Percentiles rank a stretch among this genome's conserved stretches.
These are phyloP conservation scores for Macrotrachela quadricornifera DNA, from an alignment of 1,140 invertebrate species.

Conservation along the genomic window DNA sequence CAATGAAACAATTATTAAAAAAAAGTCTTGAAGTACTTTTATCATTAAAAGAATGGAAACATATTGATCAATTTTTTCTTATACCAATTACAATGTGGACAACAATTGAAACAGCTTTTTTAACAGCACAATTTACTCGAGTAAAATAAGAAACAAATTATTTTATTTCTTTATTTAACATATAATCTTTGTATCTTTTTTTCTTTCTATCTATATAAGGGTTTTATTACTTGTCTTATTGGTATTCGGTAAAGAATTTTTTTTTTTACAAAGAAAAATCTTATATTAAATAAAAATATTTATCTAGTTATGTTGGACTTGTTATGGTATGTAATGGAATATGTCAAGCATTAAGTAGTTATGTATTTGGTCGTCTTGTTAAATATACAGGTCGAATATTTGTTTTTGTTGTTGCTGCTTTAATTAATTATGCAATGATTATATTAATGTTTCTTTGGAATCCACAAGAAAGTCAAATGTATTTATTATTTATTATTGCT, in stretches of 20 bases:
- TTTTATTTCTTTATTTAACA: too few species aligned
- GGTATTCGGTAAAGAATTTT: neutral
- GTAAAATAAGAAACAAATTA: conserved; percentile 34
- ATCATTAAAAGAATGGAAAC: conserved; percentile 43
- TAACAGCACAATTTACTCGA: conserved; percentile 75
- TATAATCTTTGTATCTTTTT: too few species aligned
- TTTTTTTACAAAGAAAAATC: too few species aligned
- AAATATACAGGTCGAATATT: conserved; percentile 69
- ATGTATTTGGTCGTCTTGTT: conserved; percentile 69
- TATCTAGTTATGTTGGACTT: conserved; percentile 50
- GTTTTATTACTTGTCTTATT: neutral
- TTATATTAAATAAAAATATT: too few species aligned
- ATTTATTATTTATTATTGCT: conserved; percentile 61
- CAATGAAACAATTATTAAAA: too few species aligned
- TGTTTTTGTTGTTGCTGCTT: conserved; percentile 48
- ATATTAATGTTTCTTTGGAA: conserved; percentile 40
- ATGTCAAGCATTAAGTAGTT: conserved; percentile 62
- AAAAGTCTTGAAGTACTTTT: too few species aligned
- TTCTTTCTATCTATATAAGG: too few species aligned
- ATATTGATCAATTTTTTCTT: conserved; percentile 58
- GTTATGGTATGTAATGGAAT: conserved; percentile 86
- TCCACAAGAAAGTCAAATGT: conserved; percentile 49
- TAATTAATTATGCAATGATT: conserved; percentile 14
- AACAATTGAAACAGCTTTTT: conserved; percentile 86
- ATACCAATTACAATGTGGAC: conserved; percentile 88